These are phyloP conservation scores for Notodromas monacha DNA, from an alignment of 2,888 invertebrate genomes.

Conservation along the genomic window DNA sequence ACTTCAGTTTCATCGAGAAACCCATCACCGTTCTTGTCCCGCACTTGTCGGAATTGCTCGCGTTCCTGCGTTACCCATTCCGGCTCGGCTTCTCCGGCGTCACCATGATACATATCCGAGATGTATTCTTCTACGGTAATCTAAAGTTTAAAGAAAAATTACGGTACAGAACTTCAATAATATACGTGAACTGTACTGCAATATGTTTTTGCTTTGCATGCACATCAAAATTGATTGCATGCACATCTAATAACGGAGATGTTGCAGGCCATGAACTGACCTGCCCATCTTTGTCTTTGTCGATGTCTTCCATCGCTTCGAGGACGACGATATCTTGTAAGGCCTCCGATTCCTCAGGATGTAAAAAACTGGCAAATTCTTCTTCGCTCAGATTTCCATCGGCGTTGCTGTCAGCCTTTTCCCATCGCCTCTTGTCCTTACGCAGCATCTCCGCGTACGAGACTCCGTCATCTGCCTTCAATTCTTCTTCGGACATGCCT, in stretches of 20 bases:
- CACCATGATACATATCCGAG: slow-evolving; percentile 66
- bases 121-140: too few relatives aligned
- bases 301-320: slow-evolving; percentile 89
- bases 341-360: slow-evolving; percentile 66
- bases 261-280: too few relatives aligned
- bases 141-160: too few relatives aligned
- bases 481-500: slow-evolving; percentile 13
- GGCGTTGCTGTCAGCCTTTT: slow-evolving; percentile 22
- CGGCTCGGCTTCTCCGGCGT: slow-evolving; percentile 41
- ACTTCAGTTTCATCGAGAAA: slow-evolving; percentile 61
- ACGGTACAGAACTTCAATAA: too few relatives aligned
- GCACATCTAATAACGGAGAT: too few relatives aligned
- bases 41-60: slow-evolving; percentile 50
- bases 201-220: too few relatives aligned
- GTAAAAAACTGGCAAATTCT: slow-evolving; percentile 70
- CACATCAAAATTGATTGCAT: too few relatives aligned
- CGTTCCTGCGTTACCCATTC: slow-evolving; percentile 85
- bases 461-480: slow-evolving; percentile 30
- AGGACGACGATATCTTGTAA: slow-evolving; percentile 70
- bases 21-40: slow-evolving; percentile 49
- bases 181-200: too few relatives aligned
- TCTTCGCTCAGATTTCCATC: slow-evolving; percentile 41
- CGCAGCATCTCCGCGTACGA: slow-evolving; percentile 51
- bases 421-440: slow-evolving; percentile 32
- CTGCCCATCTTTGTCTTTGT: slow-evolving; percentile 79